Evolutionary conservation across 2,797 vertebrate species (phyloP), one percentile per base, ranked within the genome.

Genomic region (Gobio occitaniae): DNA sequence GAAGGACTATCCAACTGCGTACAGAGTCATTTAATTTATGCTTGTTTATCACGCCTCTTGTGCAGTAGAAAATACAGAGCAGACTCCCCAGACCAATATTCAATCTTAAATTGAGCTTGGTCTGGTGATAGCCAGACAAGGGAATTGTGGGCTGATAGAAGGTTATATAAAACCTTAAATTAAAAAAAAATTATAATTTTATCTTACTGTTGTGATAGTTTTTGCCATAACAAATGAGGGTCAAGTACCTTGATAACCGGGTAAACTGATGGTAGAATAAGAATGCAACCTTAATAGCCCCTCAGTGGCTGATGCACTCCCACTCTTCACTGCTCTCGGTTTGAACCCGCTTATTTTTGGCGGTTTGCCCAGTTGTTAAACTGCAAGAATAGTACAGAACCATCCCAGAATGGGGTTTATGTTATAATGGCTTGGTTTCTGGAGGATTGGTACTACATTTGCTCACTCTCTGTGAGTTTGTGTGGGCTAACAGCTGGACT

Each of bases 401-500:
- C 7, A 56, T 50, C 65, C 47, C 21, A 54, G 71, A 76, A 83
- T 6, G 36, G 36, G 32, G 13, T 83, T 65, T 74, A 41, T 61
- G 17, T 21, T 52, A 25, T 52, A 75, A 52, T 66, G 13, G 21
- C n/a, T 41, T 16, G 0, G 13, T 75, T 83, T 83, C 29, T 17
- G 71, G 29, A 82, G 44, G n/a, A 74, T 82, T 41, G 6, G 2
- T 44, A 8, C 3, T 0, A 1, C 41, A 29, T 74, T 76, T 66
- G 29, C 32, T 52, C 9, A 16, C 17, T 25, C n/a, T 61, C 10
- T 21, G 3, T 25, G 19, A 11, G 5, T 65, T 52, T 38, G 41
- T 75, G 56, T 83, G 56, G 41, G 81, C 56, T 75, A 75, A 65
- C 70, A 83, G 41, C 71, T 75, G 71, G 44, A 65, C 59, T 38